A percentile compares a stretch with the other conserved stretches of the same genome.
These are phyloP conservation scores for Halesus radiatus DNA, from an alignment of 1,140 invertebrate genomes.

Conservation along the genomic window DNA sequence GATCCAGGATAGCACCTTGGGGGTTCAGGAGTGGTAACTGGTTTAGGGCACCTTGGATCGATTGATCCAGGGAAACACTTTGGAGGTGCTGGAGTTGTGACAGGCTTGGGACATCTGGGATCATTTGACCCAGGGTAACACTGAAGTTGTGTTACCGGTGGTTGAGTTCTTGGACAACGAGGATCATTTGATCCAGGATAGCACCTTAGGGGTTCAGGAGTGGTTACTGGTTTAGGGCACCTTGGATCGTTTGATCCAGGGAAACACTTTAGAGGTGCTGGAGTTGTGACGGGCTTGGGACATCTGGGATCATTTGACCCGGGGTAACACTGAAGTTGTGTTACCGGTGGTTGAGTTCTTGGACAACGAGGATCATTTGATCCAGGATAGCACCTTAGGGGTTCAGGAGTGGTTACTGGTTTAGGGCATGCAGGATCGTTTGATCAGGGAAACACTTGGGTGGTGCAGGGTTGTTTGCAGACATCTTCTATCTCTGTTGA, in stretches of 20 bases:
- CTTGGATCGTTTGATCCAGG: conserved; percentile 59
- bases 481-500: too few relatives aligned
- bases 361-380: conserved; percentile 61
- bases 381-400: too few relatives aligned
- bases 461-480: too few relatives aligned
- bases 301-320: conserved; percentile 64
- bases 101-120: conserved; percentile 62
- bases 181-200: conserved; percentile 61
- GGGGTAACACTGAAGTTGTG: conserved; percentile 66
- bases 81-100: conserved; percentile 53
- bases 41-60: conserved; percentile 53
- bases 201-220: conserved; percentile 51
- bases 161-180: conserved; percentile 60
- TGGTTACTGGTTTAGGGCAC: conserved; percentile 52
- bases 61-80: conserved; percentile 48
- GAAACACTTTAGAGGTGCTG: conserved; percentile 60
- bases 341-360: conserved; percentile 43
- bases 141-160: conserved; percentile 55
- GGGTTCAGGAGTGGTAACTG: conserved; percentile 49
- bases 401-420: too few relatives aligned
- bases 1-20: conserved; percentile 59
- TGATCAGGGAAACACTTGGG: conserved; percentile 41
- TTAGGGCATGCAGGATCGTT: conserved; percentile 53
- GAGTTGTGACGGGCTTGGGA: conserved; percentile 52
- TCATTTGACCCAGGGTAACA: conserved; percentile 62